Percentiles rank a stretch among this genome's conserved stretches.
Evolutionary conservation across 1,140 invertebrate species (phyloP).

Genomic region (Diorhabda sublineata): DNA sequence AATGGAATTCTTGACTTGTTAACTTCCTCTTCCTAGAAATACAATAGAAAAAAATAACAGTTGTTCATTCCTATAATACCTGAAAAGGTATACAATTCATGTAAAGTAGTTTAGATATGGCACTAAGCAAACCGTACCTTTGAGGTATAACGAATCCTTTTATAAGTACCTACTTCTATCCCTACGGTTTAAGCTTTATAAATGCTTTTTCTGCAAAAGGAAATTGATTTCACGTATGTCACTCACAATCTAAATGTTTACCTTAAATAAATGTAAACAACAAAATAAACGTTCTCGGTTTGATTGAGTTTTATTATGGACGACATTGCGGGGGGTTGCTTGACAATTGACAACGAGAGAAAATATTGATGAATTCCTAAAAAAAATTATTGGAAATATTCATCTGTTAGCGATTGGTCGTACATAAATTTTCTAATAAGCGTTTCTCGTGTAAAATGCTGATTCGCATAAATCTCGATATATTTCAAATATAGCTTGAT

Average conservation of each 20-base stretch:
- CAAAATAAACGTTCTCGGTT: neutral
- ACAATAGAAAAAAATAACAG: neutral
- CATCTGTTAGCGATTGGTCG: too few relatives aligned
- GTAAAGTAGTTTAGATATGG: neutral
- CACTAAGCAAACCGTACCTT: neutral
- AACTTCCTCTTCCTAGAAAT: neutral
- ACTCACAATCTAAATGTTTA: neutral
- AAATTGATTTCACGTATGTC: constrained; percentile 2
- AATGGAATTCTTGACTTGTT: constrained; percentile 2
- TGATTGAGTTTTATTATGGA: neutral
- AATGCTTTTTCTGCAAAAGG: neutral
- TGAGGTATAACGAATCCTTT: neutral
- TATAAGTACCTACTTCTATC: neutral
- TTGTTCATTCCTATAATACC: too few relatives aligned
- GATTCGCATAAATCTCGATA: too few relatives aligned
- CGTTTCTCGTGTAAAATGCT: too few relatives aligned
- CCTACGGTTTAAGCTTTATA: neutral
- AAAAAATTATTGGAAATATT: too few relatives aligned
- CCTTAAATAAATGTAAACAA: neutral
- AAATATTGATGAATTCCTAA: too few relatives aligned
- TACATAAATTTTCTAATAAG: too few relatives aligned
- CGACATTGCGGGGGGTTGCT: neutral
- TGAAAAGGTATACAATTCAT: neutral
- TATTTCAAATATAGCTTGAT: too few relatives aligned
- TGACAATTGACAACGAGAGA: too few relatives aligned